Conservation (phyloP, 2,113 vertebrate species). For the Rhombomys opimus region DNA sequence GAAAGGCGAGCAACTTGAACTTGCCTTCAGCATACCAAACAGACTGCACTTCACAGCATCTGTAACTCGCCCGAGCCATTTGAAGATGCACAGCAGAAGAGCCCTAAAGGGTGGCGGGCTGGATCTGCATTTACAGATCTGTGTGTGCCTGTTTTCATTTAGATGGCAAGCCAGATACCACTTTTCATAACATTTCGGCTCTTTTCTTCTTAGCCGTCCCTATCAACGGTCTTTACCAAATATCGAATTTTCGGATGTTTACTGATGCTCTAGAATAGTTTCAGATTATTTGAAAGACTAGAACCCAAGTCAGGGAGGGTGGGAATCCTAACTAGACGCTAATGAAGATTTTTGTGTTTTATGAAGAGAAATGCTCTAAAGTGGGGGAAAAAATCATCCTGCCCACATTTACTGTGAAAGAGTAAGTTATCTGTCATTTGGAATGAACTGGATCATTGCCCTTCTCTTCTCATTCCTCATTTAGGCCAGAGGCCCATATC, state of each 20-base stretch:
- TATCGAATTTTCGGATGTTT: conserved; percentile 67
- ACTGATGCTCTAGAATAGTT: conserved; percentile 59
- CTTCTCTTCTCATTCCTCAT: conserved; percentile 75
- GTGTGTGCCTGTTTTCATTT: conserved; percentile 83
- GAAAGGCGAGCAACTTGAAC: conserved; percentile 78
- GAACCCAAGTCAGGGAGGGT: conserved; percentile 37
- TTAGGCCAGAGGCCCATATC: conserved; percentile 85
- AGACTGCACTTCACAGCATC: conserved; percentile 68
- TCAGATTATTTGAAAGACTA: conserved; percentile 72
- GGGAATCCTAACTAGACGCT: conserved; percentile 72
- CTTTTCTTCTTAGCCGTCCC: conserved; percentile 62
- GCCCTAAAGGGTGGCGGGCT: conserved; percentile 80
- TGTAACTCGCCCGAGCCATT: background rate
- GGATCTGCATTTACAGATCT: conserved; percentile 82
- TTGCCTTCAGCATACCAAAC: conserved; percentile 76
- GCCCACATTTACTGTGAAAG: conserved; percentile 79
- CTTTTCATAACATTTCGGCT: conserved; percentile 72
- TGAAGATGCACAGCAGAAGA: conserved; percentile 46
- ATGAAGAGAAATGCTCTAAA: conserved; percentile 57
- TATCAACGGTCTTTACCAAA: conserved; percentile 66
- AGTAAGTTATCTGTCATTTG: conserved; percentile 80
- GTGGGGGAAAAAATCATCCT: conserved; percentile 67
- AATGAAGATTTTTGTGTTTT: conserved; percentile 62
- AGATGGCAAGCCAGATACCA: conserved; percentile 75
- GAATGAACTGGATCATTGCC: conserved; percentile 75